phyloP scores from a whole-genome alignment of 2,797 vertebrate genomes.

The Pipistrellus kuhlii region DNA sequence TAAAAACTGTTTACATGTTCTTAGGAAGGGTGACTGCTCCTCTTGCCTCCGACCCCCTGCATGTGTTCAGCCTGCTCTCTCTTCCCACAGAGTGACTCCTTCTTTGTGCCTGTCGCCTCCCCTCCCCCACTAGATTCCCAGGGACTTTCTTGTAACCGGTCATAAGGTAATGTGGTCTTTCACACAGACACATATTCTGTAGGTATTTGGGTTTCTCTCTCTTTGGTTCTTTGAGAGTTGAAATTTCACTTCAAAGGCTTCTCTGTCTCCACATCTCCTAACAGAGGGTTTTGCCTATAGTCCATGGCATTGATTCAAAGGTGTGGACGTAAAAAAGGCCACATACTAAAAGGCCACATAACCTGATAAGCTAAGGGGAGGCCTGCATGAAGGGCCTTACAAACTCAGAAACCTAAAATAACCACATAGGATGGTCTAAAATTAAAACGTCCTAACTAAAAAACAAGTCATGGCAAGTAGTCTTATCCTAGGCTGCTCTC shows the following conservation, averaged over 20 bases:
- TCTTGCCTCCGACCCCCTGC: neutral
- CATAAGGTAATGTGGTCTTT: neutral
- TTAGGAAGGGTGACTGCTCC: no score
- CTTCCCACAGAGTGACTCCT: neutral
- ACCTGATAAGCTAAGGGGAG: neutral
- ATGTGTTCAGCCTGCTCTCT: neutral
- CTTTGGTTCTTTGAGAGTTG: neutral
- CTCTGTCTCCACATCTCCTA: neutral
- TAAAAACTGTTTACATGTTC: neutral
- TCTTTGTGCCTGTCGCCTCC: neutral
- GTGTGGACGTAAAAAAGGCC: neutral
- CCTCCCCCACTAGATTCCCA: neutral
- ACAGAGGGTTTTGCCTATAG: neutral
- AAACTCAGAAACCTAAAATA: neutral
- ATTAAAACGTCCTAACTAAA: neutral
- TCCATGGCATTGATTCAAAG: neutral
- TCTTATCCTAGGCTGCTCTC: neutral
- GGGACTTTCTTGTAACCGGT: neutral
- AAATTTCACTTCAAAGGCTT: neutral
- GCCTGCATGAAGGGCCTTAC: neutral
- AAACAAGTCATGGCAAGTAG: neutral
- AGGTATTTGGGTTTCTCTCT: neutral
- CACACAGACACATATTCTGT: neutral
- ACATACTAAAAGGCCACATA: neutral
- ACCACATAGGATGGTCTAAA: neutral